These are phyloP conservation scores for Sinodicranocentrus sp. DNA, from an alignment of 2,888 invertebrate genomes.

Conservation along the genomic window DNA sequence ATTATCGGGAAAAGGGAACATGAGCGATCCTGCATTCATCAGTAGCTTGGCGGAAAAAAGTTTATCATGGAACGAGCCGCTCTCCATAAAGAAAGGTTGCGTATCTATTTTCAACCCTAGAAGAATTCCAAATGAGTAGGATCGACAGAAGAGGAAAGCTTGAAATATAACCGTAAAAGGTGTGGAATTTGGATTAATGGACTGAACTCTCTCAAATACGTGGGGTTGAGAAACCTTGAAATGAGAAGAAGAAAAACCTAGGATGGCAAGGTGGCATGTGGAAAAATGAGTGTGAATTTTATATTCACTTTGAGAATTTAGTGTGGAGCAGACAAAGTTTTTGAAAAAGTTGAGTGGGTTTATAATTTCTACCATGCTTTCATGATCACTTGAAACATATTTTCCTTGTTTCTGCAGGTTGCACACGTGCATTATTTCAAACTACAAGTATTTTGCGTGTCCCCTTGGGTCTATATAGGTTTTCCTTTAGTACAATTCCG, in stretches of 20 bases:
- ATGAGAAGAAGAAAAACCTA: neutral
- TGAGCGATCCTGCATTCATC: constrained; percentile 37
- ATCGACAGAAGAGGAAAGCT: neutral
- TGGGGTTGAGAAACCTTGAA: neutral
- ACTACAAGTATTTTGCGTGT: too few species aligned
- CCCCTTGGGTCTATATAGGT: too few species aligned
- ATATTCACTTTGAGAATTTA: constrained; percentile 12
- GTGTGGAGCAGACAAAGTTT: too few species aligned
- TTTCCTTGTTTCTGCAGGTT: too few species aligned
- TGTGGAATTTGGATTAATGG: constrained; percentile 36
- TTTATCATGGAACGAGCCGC: neutral
- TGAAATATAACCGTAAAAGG: constrained; percentile 23
- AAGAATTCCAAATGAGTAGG: neutral
- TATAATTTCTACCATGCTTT: too few species aligned
- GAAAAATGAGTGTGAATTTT: constrained; percentile 12
- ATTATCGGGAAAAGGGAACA: constrained; percentile 40
- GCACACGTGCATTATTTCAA: too few species aligned
- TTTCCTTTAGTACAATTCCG: too few species aligned
- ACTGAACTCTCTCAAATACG: too few species aligned
- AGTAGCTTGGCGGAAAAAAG: neutral
- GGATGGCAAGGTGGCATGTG: neutral
- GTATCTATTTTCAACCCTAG: neutral
- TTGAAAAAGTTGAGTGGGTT: too few species aligned
- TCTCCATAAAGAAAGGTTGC: neutral
- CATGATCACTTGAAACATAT: too few species aligned